Base-by-base conservation (phyloP, 2,888 invertebrate species). In the Ormyrus thymus region DNA sequence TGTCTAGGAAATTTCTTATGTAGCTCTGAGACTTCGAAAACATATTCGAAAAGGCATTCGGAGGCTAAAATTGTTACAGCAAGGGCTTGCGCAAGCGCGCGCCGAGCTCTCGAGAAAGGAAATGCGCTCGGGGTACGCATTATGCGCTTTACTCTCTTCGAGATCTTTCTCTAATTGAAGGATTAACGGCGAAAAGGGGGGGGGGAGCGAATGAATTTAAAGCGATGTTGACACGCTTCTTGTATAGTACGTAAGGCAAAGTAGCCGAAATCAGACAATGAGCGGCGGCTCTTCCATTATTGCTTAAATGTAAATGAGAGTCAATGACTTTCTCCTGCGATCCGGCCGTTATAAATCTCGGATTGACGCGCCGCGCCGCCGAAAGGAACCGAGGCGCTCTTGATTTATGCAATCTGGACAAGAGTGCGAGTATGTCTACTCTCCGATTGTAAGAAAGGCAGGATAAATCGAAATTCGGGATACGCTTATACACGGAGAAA, bases 361-460 rank as follows among this genome's bases (percentile, higher is more conserved):
- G 48, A 73, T 80, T 71, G 76, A 73, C 70, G 62, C 51, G 62
- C 70, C 70, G 62, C 51, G 62, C 70, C 10, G 72, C 75, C 75
- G 62, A 76, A 76, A 80, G 76, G 45, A 68, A 66, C 46, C 64
- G 61, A 72, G 72, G 66, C 73, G 61, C 68, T 58, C 51, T 53
- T 65, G 72, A 76, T 80, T 80, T 76, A 80, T 80, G 76, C 76
- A 73, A 76, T 80, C 72, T 76, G 71, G 79, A 79, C 71, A 79
- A 75, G 75, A 75, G 48, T 9, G 6, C 51, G 50, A 71, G 29
- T 15, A 51, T 4, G 56, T 59, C 11, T 48, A 51, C 51, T 46
- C 64, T 7, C 48, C 11, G 29, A 29, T 29, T 29, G 29, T 29
- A 29, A 29, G 29, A 29, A 29, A 29, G 29, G 8, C 13, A 29